Evolutionary conservation across 2,113 vertebrate species (phyloP), one percentile per base, ranked within the genome.

Genomic region (Corythoichthys haematopterus): DNA sequence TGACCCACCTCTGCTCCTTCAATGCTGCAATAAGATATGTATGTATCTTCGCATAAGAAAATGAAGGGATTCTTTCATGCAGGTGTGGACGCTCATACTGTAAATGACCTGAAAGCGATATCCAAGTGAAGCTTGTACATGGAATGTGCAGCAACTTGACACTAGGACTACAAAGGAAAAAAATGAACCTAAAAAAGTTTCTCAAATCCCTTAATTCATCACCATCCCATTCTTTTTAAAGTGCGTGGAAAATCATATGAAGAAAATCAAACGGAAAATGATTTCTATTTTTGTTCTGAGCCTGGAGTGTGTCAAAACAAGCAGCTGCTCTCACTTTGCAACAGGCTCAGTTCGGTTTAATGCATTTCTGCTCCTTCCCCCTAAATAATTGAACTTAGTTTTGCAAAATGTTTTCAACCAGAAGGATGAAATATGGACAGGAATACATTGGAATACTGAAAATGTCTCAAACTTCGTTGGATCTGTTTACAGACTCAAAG

Each of bases 91-190:
- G 55, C 68, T 71, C 36, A 1, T 36, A 64, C 75, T 71, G 80
- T 80, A 77, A 66, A 73, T 58, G 66, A 20, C 46, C 28, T 48
- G 59, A 71, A 57, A 33, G 76, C 6, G 65, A 72, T 67, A 57
- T 75, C 70, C 62, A 65, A 74, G 48, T 3, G n/a, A 72, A 53
- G 45, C 58, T 53, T 10, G n/a, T 35, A 20, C 35, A 0, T 37
- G 75, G 73, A 83, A 80, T 76, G 79, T 50, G 51, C 64, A 40
- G 69, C 33, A 80, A 79, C 71, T 69, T 28, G 65, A 75, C 33
- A 43, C 64, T 65, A 36, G 53, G 55, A 48, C 65, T 43, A 75
- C 35, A 53, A 65, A 48, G 48, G 36, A 20, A n/a, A 43, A 10
- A 48, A 45, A 70, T 28, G 20, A 13, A 36, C 35, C 0, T 40